These are phyloP conservation scores for Strigamia transsilvanica DNA, from an alignment of 2,888 invertebrate species.

Conservation along the genomic window DNA sequence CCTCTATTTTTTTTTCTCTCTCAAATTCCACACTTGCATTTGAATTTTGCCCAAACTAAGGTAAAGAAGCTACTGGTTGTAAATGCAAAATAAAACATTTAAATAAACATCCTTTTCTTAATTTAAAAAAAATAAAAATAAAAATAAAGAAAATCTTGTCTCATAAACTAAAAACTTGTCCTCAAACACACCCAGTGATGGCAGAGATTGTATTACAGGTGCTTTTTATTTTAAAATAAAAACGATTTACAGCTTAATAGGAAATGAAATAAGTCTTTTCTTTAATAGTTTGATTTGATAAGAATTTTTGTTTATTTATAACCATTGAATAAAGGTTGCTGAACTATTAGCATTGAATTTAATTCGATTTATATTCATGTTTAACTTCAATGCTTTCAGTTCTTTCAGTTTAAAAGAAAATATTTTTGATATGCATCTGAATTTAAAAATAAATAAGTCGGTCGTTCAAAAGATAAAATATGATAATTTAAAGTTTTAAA, in stretches of 20 bases:
- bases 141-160: neutral
- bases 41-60: neutral
- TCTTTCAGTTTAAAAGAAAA: neutral
- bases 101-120: neutral
- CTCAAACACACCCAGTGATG: conserved; percentile 14
- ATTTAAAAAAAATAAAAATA: neutral
- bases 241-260: neutral
- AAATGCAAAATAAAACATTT: neutral
- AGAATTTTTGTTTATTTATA: neutral
- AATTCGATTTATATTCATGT: neutral
- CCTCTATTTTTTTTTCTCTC: neutral
- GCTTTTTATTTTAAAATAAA: neutral
- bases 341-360: neutral
- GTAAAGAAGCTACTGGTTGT: neutral
- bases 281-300: neutral
- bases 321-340: neutral
- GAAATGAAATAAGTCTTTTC: neutral
- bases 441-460: conserved; percentile 1
- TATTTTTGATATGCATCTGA: neutral
- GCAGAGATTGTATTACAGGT: neutral
- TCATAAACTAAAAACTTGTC: conserved; percentile 14
- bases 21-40: neutral
- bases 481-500: conserved; percentile 3
- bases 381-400: neutral
- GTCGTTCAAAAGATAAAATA: neutral